phyloP scores from a whole-genome alignment of 1,140 invertebrate genomes.

The Bradynema listronoti region DNA sequence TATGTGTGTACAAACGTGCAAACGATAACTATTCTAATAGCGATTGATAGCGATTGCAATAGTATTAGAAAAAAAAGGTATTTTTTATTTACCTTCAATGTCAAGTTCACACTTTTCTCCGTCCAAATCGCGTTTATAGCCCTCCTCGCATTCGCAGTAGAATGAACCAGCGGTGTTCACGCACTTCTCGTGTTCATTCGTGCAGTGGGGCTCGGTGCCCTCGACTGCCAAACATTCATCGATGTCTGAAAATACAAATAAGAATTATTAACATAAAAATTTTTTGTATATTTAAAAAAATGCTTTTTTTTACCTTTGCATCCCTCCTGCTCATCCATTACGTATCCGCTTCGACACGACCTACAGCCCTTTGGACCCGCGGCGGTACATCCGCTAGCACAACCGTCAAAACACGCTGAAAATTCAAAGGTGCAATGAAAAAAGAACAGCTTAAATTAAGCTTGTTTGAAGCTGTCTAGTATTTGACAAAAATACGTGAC shows the following conservation, averaged over 20 bases:
- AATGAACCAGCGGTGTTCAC: slow-evolving; percentile 83
- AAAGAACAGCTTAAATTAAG: slow-evolving; percentile 3
- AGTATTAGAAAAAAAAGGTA: slow-evolving; percentile 8
- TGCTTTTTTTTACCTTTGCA: slow-evolving; percentile 69
- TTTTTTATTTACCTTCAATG: slow-evolving; percentile 57
- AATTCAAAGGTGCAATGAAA: slow-evolving; percentile 11
- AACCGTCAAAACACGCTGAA: slow-evolving; percentile 73
- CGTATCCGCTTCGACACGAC: slow-evolving; percentile 76
- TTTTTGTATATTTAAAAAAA: not conserved
- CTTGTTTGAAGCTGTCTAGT: not conserved
- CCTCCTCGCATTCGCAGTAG: slow-evolving; percentile 64
- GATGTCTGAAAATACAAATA: slow-evolving; percentile 65
- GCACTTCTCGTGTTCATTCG: slow-evolving; percentile 73
- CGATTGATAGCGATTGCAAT: not conserved
- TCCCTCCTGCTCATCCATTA: slow-evolving; percentile 69
- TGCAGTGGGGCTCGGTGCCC: slow-evolving; percentile 41
- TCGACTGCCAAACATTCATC: slow-evolving; percentile 75
- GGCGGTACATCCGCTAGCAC: slow-evolving; percentile 71
- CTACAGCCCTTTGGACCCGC: slow-evolving; percentile 74
- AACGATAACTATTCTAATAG: slow-evolving; percentile 24
- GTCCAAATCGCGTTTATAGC: slow-evolving; percentile 44
- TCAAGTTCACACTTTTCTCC: slow-evolving; percentile 45
- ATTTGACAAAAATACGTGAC: slow-evolving; percentile 19
- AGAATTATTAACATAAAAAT: slow-evolving; percentile 10
- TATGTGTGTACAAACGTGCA: slow-evolving; percentile 8